Evolutionary conservation across 2,888 invertebrate species (phyloP), one percentile per base, ranked within the genome.

Genomic region (Agrypnus murinus): DNA sequence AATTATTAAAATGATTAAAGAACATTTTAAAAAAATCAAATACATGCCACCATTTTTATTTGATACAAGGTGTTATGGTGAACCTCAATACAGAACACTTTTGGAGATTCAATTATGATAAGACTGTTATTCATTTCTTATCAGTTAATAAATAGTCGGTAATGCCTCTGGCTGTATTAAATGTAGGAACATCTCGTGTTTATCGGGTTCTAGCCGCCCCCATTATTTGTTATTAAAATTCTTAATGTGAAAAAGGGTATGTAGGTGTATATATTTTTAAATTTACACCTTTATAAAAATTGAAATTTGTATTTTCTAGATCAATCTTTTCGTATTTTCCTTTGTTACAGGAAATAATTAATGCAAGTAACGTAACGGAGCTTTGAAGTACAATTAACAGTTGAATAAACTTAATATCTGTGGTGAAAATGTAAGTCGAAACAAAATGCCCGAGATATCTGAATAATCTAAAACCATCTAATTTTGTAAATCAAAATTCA

Each of bases 101-200:
- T 82, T 78, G 74, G 74, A 83, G 84, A 85, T 85, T 85, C 84
- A 85, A 85, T 85, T 85, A 85, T 76, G 85, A 85, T 85, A 85
- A 84, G 78, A 74, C 74, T 78, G 80, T 83, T 81, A 82, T 82
- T 82, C 78, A 72, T 78, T 77, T 77, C 81, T 83, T 84, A 84
- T 84, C 84, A 82, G 79, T 81, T 81, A 81, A 84, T 83, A 83
- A 83, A 83, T 83, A 82, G 79, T 78, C 74, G 75, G 80, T 80
- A 81, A 81, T 80, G 80, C 74, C 72, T 76, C 71, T 74, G 73
- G 75, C 78, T 78, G 73, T 78, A 77, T 78, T 80, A 78, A 77
- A 78, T 76, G 77, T 75, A 75, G 73, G 74, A 76, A 74, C 75
- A 79, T 79, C 77, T 77, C 75, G 72, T 74, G 77, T 77, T 81